Percentiles rank a stretch among this genome's conserved stretches.
phyloP scores from a whole-genome alignment of 2,888 invertebrate genomes.

The Trissoscelio sp. region DNA sequence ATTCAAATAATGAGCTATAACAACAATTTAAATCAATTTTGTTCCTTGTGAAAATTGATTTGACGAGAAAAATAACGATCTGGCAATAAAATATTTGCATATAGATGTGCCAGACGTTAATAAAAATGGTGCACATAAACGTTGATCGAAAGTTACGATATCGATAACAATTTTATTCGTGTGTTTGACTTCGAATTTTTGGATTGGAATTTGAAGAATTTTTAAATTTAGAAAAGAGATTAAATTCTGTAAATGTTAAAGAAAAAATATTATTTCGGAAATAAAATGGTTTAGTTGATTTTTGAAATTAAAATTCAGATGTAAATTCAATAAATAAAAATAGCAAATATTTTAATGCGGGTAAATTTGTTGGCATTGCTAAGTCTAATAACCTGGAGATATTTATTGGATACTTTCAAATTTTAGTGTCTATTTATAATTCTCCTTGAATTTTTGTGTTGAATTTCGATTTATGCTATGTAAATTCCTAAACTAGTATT shows the following conservation, averaged over 20 bases:
- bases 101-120: constrained; percentile 3
- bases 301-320: no score
- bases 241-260: no score
- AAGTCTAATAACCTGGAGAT: constrained; percentile 15
- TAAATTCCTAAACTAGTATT: constrained; percentile 1
- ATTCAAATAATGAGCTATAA: constrained; percentile 3
- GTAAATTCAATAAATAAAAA: no score
- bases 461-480: constrained; percentile 21
- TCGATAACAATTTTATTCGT: neutral
- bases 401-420: constrained; percentile 19
- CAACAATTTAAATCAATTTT: constrained; percentile 17
- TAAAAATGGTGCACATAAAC: constrained; percentile 1
- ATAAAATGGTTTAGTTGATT: no score
- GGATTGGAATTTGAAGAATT: no score
- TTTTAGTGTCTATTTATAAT: constrained; percentile 27
- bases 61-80: neutral
- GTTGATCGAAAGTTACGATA: neutral
- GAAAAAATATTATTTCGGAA: no score
- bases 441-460: constrained; percentile 14
- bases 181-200: neutral
- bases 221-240: no score
- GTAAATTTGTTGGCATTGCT: constrained; percentile 9
- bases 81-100: constrained; percentile 4
- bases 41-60: neutral
- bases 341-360: neutral